phyloP scores from a whole-genome alignment of 2,113 vertebrate species.

The Hiodon alosoides region DNA sequence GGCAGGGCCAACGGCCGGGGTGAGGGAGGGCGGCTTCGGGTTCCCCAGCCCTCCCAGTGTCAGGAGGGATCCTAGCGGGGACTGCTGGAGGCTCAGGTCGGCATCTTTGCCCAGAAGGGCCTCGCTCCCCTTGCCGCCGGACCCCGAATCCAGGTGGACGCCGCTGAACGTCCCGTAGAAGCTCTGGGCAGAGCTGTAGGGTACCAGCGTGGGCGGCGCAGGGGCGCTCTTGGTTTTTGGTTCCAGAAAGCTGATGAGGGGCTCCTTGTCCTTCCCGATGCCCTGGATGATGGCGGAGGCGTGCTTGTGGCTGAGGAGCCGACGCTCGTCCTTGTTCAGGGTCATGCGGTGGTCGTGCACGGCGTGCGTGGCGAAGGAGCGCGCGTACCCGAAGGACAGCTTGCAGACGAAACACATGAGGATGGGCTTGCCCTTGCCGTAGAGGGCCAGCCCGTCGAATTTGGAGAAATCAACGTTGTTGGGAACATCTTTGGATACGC shows the following conservation, averaged over 20 bases:
- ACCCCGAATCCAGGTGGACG: conserved; percentile 72
- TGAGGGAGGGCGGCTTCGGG: conserved; percentile 62
- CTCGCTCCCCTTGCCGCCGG: conserved; percentile 21
- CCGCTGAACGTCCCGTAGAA: conserved; percentile 82
- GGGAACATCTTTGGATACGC: conserved; percentile 88
- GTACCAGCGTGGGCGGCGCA: conserved; percentile 72
- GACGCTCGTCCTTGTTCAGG: conserved; percentile 78
- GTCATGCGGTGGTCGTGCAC: conserved; percentile 79
- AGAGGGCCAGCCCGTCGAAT: conserved; percentile 74
- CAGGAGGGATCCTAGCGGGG: conserved; percentile 58
- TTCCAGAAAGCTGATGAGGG: conserved; percentile 87
- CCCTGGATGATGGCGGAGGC: conserved; percentile 86
- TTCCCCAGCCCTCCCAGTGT: conserved; percentile 75
- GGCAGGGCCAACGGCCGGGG: conserved; percentile 77
- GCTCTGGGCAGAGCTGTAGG: conserved; percentile 74
- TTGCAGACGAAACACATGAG: conserved; percentile 87
- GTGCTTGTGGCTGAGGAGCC: conserved; percentile 79
- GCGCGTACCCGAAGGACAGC: conserved; percentile 76
- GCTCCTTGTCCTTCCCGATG: conserved; percentile 79
- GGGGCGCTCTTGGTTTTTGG: conserved; percentile 84
- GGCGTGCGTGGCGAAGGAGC: conserved; percentile 75
- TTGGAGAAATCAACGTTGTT: conserved; percentile 83
- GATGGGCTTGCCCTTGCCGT: conserved; percentile 79
- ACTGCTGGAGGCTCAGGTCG: conserved; percentile 30
- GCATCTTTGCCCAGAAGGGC: conserved; percentile 36